phyloP scores from a whole-genome alignment of 2,113 vertebrate species.

The Alaudala cheleensis region DNA sequence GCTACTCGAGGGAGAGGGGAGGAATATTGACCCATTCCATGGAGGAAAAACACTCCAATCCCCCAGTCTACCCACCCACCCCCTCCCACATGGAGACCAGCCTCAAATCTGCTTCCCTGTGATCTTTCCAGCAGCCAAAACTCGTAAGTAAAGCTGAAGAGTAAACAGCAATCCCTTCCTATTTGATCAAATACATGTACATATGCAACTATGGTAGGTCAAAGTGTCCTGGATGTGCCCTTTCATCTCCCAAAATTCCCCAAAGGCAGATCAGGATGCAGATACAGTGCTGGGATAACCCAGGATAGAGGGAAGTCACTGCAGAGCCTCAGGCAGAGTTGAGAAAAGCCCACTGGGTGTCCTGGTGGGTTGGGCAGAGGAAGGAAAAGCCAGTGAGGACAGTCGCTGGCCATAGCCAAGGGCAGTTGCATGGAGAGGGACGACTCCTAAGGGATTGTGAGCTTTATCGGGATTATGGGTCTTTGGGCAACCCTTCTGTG shows the following conservation, averaged over 20 bases:
- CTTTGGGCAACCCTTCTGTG: neutral
- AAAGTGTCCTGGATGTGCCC: accelerated
- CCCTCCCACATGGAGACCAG: neutral
- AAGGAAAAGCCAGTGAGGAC: neutral
- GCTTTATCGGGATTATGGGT: neutral
- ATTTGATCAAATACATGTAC: neutral
- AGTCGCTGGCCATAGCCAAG: accelerated
- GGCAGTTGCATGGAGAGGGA: neutral
- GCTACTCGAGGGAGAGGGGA: conserved; percentile 45
- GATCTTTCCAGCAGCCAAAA: conserved; percentile 3
- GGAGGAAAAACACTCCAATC: neutral
- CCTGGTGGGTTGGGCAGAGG: neutral
- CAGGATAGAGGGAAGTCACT: accelerated
- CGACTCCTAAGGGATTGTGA: neutral
- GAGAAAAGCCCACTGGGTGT: neutral
- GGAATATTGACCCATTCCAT: neutral
- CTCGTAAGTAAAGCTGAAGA: neutral
- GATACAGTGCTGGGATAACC: neutral
- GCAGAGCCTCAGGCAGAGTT: neutral
- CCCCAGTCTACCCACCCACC: neutral
- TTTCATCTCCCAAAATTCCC: neutral
- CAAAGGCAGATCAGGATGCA: neutral
- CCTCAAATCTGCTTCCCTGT: neutral
- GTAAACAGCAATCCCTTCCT: neutral
- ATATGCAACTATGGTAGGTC: neutral